These are phyloP conservation scores for Tanaodytes sp. DNA, from an alignment of 2,888 invertebrate genomes.

Conservation along the genomic window DNA sequence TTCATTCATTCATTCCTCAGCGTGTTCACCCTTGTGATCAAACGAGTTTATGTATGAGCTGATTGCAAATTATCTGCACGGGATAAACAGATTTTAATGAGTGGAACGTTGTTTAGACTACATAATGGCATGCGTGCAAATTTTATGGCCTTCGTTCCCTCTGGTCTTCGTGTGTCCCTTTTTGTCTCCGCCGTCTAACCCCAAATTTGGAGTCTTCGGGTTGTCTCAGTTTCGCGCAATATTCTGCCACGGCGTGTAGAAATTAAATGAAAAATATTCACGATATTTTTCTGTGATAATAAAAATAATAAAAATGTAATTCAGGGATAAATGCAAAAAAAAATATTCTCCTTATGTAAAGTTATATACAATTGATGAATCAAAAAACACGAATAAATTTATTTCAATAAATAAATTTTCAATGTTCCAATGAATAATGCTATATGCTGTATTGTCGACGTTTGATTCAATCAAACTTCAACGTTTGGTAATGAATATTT, in stretches of 20 bases:
- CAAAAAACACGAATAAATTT: too few species aligned
- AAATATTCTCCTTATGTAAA: too few species aligned
- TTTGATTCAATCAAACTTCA: too few species aligned
- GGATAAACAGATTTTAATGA: slow-evolving; percentile 77
- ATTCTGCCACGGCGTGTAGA: too few species aligned
- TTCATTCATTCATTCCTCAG: slow-evolving; percentile 27
- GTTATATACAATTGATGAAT: too few species aligned
- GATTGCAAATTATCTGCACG: slow-evolving; percentile 62
- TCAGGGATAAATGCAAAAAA: too few species aligned
- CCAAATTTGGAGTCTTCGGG: slow-evolving; percentile 37
- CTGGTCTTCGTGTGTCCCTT: slow-evolving; percentile 58
- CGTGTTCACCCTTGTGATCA: slow-evolving; percentile 1
- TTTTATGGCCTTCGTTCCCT: slow-evolving; percentile 58
- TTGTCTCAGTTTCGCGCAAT: slow-evolving; percentile 31
- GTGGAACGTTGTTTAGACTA: slow-evolving; percentile 60
- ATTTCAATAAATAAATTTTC: neutral
- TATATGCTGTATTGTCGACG: too few species aligned
- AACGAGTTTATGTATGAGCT: slow-evolving; percentile 18
- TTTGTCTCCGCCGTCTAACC: slow-evolving; percentile 55
- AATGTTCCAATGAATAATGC: too few species aligned
- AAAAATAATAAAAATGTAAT: too few species aligned
- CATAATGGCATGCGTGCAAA: slow-evolving; percentile 51
- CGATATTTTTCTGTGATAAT: too few species aligned
- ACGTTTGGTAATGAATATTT: too few species aligned
- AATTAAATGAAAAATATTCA: too few species aligned